These are phyloP conservation scores for Dryobates pubescens DNA, from an alignment of 2,797 vertebrate genomes.

Conservation along the genomic window DNA sequence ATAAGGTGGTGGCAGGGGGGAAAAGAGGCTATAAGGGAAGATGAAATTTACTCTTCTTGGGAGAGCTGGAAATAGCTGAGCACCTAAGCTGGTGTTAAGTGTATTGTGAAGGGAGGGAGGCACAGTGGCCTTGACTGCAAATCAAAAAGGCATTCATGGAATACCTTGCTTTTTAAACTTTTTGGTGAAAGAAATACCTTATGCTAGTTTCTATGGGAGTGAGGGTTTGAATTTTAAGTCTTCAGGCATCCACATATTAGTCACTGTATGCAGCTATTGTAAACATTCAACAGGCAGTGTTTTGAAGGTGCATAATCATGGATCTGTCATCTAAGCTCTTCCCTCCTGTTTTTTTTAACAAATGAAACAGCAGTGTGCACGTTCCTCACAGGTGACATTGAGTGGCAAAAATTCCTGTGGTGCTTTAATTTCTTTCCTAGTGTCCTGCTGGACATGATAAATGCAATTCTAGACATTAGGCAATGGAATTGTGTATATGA, in stretches of 20 bases:
- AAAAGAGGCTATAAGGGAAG: background rate
- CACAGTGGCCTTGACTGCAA: background rate
- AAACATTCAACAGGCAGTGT: background rate
- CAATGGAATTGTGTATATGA: background rate
- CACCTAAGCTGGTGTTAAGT: background rate
- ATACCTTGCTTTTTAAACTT: background rate
- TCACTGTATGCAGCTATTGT: background rate
- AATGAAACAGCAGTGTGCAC: background rate
- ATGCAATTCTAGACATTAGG: background rate
- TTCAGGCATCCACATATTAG: background rate
- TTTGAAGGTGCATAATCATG: background rate
- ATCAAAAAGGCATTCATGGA: background rate
- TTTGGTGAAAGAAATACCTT: background rate
- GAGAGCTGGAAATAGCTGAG: background rate
- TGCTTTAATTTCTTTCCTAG: background rate
- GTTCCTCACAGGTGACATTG: background rate
- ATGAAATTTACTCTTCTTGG: background rate
- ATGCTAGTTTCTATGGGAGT: background rate
- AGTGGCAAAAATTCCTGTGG: background rate
- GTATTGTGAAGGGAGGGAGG: background rate
- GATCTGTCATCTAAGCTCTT: slow-evolving; percentile 29
- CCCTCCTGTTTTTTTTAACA: background rate
- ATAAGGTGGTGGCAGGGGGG: fast-evolving
- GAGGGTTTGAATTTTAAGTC: background rate
- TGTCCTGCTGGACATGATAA: background rate